phyloP scores from a whole-genome alignment of 1,140 invertebrate genomes.

The Scylla paramamosain region DNA sequence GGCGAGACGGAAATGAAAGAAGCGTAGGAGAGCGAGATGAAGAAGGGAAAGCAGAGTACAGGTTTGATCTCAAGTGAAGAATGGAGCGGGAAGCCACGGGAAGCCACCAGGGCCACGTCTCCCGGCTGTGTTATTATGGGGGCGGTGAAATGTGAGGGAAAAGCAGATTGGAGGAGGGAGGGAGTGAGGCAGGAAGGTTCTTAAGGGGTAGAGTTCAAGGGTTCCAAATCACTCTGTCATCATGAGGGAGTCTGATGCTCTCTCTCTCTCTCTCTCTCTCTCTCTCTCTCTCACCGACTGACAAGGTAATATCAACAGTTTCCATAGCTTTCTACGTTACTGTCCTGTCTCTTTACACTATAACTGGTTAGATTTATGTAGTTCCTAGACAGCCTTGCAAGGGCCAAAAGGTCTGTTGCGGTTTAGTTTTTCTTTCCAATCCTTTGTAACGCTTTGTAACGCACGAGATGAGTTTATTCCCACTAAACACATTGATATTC shows the following conservation, averaged over 20 bases:
- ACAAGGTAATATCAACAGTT: no score
- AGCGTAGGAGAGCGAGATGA: not conserved
- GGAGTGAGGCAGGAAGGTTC: not conserved
- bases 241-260: not conserved
- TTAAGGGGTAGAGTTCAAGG: conserved; percentile 5
- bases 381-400: no score
- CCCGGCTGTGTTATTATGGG: not conserved
- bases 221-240: not conserved
- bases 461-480: no score
- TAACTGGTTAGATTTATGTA: no score
- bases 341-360: no score
- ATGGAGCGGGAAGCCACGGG: not conserved
- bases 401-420: no score
- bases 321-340: no score
- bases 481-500: no score
- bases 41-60: not conserved
- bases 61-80: not conserved
- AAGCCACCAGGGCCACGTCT: conserved; percentile 15
- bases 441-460: no score
- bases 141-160: not conserved
- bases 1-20: not conserved
- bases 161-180: not conserved
- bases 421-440: no score
- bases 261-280: not conserved
- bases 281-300: not conserved